A percentile compares a stretch with the other conserved stretches of the same genome.
Evolutionary conservation across 2,113 vertebrate genomes (phyloP).

Genomic region (Murina feae): DNA sequence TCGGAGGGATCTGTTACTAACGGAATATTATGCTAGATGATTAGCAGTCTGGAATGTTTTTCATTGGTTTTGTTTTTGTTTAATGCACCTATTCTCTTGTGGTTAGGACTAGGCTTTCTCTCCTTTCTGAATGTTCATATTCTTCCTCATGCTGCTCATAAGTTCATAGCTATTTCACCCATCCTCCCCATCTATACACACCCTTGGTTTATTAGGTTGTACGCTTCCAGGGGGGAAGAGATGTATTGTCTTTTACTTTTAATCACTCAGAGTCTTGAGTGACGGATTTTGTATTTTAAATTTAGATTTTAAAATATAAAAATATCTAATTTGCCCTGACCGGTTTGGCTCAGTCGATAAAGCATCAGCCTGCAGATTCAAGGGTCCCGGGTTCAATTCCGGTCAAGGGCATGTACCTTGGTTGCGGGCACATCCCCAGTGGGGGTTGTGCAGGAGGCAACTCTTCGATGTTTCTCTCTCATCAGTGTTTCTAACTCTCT

Average conservation of each 20-base stretch:
- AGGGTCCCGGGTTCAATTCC: no score
- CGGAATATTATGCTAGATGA: neutral
- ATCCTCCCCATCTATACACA: neutral
- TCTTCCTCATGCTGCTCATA: neutral
- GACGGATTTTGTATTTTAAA: neutral
- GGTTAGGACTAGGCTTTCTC: neutral
- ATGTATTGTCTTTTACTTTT: neutral
- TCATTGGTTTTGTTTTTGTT: neutral
- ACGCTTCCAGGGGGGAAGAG: neutral
- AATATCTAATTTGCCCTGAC: no score
- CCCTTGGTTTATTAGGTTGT: neutral
- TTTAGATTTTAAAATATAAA: slow-evolving; percentile 37
- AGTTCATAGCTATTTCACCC: neutral
- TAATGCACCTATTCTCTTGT: neutral
- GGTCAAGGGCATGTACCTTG: no score
- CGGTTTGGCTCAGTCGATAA: no score
- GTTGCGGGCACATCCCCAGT: no score
- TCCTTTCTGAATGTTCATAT: neutral
- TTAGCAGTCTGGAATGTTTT: neutral
- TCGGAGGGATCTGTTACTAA: neutral
- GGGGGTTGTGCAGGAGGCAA: no score
- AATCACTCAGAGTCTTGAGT: neutral
- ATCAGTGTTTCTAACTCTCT: no score
- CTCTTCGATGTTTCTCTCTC: no score
- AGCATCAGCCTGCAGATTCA: no score